Percentiles rank a stretch among this genome's conserved stretches.
These are phyloP conservation scores for Dicentrarchus labrax DNA, from an alignment of 2,113 vertebrate species.

Conservation along the genomic window DNA sequence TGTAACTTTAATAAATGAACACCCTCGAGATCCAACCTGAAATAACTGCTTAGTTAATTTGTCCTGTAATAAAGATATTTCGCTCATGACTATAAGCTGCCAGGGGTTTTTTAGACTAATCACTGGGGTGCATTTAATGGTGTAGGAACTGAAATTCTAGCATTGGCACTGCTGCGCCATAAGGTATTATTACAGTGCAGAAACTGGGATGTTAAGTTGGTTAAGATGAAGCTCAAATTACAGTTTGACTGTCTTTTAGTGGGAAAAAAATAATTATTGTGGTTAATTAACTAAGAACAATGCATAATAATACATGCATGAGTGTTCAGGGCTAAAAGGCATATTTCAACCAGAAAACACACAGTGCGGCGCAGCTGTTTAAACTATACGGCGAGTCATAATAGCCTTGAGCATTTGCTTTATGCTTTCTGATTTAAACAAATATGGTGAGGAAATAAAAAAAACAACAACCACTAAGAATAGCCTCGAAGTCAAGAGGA, in stretches of 20 bases:
- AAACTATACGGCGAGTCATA: slow-evolving; percentile 18
- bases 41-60: slow-evolving; percentile 67
- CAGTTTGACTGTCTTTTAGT: slow-evolving; percentile 10
- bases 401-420: slow-evolving; percentile 59
- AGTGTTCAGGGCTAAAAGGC: slow-evolving; percentile 16
- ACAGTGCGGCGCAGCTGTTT: slow-evolving; percentile 63
- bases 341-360: slow-evolving; percentile 42
- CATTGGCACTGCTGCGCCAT: slow-evolving; percentile 4
- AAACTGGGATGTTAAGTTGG: slow-evolving; percentile 5
- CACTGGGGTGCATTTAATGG: slow-evolving; percentile 37
- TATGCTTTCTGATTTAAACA: slow-evolving; percentile 61
- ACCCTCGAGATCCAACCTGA: slow-evolving; percentile 65
- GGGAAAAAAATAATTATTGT: slow-evolving; percentile 22
- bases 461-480: slow-evolving; percentile 55
- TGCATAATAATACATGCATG: slow-evolving; percentile 6
- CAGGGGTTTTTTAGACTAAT: slow-evolving; percentile 37
- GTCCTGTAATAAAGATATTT: slow-evolving; percentile 60
- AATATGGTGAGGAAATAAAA: slow-evolving; percentile 40
- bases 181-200: slow-evolving; percentile 24
- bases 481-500: slow-evolving; percentile 47
- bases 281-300: slow-evolving; percentile 41
- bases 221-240: slow-evolving; percentile 21
- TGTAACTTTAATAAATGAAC: slow-evolving; percentile 71
- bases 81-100: slow-evolving; percentile 12
- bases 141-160: slow-evolving; percentile 20